phyloP scores from a whole-genome alignment of 2,797 vertebrate species.

The Gambusia yucatana region DNA sequence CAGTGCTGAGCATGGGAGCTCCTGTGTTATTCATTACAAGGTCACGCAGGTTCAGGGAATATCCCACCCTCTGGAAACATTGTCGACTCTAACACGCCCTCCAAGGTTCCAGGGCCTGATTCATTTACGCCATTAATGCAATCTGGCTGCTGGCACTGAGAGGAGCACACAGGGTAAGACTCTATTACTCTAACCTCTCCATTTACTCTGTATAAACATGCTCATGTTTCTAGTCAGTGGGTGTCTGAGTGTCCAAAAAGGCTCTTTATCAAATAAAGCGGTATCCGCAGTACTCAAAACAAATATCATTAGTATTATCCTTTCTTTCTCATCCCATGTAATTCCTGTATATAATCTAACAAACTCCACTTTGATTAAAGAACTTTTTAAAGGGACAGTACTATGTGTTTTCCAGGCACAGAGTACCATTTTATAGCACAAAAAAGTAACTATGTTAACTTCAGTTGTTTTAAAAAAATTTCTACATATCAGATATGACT shows the following conservation, averaged over 20 bases:
- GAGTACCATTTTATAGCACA: no score
- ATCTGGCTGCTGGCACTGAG: conserved; percentile 55
- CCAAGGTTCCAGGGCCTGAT: conserved; percentile 58
- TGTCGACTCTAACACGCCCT: conserved; percentile 30
- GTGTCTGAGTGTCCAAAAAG: conserved; percentile 40
- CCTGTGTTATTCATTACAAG: conserved; percentile 62
- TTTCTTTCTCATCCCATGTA: no score
- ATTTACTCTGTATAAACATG: conserved; percentile 3
- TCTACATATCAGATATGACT: no score
- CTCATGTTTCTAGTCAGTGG: conserved; percentile 29
- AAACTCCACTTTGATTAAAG: no score
- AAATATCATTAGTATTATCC: conserved; percentile 26
- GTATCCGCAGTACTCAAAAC: conserved; percentile 41
- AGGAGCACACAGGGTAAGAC: conserved; percentile 25
- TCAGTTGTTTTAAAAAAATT: no score
- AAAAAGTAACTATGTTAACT: no score
- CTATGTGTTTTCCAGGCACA: no score
- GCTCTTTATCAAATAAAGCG: conserved; percentile 55
- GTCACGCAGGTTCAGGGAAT: conserved; percentile 60
- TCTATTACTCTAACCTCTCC: conserved; percentile 10
- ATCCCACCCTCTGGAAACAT: conserved; percentile 55
- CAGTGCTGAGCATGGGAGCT: conserved; percentile 12
- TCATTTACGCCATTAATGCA: conserved; percentile 71
- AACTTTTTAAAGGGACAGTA: no score
- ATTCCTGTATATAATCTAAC: no score